phyloP scores from a whole-genome alignment of 2,113 vertebrate species.

The Girardinichthys multiradiatus region DNA sequence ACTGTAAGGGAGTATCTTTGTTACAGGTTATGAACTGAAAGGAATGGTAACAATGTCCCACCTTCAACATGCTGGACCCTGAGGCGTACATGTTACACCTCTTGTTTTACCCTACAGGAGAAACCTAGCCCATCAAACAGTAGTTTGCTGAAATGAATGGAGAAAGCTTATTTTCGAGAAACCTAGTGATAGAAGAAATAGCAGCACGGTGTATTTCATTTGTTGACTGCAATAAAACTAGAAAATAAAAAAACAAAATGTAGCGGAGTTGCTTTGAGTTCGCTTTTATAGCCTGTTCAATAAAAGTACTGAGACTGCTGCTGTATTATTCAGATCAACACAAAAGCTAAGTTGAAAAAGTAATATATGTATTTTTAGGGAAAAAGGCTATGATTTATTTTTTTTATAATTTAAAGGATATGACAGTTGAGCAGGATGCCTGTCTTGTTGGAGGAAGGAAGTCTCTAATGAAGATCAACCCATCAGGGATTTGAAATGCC shows the following conservation, averaged over 20 bases:
- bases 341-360: neutral
- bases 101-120: constrained; percentile 52
- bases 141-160: constrained; percentile 44
- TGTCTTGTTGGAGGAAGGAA: constrained; percentile 38
- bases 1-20: constrained; percentile 28
- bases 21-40: constrained; percentile 61
- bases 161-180: constrained; percentile 44
- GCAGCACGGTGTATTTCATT: constrained; percentile 20
- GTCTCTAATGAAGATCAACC: constrained; percentile 67
- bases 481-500: constrained; percentile 54
- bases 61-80: constrained; percentile 52
- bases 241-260: constrained; percentile 22
- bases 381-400: constrained; percentile 44
- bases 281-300: neutral
- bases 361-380: constrained; percentile 32
- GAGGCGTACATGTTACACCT: constrained; percentile 60
- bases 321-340: neutral
- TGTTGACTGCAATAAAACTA: constrained; percentile 36
- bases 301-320: neutral
- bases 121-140: constrained; percentile 65
- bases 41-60: constrained; percentile 46
- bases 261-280: constrained; percentile 11
- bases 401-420: constrained; percentile 30
- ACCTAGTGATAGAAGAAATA: constrained; percentile 39
- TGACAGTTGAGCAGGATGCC: constrained; percentile 39